Base-by-base conservation (phyloP, 2,113 vertebrate species). In the Psittacara wagleri region DNA sequence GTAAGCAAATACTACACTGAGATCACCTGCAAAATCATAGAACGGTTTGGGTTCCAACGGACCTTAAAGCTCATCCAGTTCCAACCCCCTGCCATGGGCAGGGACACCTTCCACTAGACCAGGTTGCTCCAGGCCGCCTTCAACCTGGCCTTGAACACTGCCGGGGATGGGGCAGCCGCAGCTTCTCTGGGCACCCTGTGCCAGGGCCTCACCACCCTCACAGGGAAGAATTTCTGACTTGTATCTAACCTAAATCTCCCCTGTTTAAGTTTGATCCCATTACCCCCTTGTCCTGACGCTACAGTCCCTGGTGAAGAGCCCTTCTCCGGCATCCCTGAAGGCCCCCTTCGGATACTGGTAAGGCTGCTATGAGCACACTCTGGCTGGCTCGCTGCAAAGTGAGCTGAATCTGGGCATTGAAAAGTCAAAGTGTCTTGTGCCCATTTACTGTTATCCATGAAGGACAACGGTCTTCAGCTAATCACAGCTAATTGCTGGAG, bases 361-460 rank as follows among this genome's bases (percentile, higher is more conserved):
- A 35, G 22, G 57, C 33, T 35, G 57, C n/a, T 22, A 35, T 0
- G 1, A 63, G 39, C n/a, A 20, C 22, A 0, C 43, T 13, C 14
- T 2, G 37, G 44, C 76, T 55, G 48, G 24, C 55, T 77, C 55
- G 25, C 25, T 72, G 85, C 70, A 62, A 49, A 57, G 64, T 6
- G 23, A 78, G 63, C 66, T 31, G 25, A 68, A 86, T 0, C 1
- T 6, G 31, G 67, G 54, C 17, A 24, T 3, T 43, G 12, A 6
- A 18, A 59, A 74, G 29, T 11, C 20, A 3, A 3, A 11, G 3
- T 31, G 37, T 51, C 52, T 64, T 12, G 11, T 48, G 74, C 67
- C 13, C 9, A 0, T 77, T 49, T 61, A 17, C 49, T 54, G 76
- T 24, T 76, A 46, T 11, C 44, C 57, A 12, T 19, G 51, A 39